Evolutionary conservation across 2,888 invertebrate genomes (phyloP).

Genomic region (Thymelicus acteon): DNA sequence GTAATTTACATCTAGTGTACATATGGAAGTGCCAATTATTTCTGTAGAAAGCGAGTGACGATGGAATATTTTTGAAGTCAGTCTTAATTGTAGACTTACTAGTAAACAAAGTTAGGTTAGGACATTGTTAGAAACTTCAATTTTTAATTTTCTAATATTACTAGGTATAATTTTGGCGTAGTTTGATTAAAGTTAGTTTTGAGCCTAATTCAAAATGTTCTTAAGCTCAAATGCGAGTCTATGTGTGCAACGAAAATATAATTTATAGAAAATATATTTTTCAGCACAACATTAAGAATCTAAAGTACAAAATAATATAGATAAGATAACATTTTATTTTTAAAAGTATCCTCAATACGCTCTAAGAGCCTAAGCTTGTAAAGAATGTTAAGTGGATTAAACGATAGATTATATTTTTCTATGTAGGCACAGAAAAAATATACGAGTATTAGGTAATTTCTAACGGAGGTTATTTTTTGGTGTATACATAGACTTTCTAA

Average conservation of each 20-base stretch:
- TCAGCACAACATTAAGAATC: conserved; percentile 12
- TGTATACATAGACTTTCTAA: conserved; percentile 20
- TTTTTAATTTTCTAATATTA: neutral
- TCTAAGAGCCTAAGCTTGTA: conserved; percentile 21
- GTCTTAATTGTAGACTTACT: neutral
- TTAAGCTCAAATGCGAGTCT: neutral
- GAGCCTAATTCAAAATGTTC: neutral
- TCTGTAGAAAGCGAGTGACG: conserved; percentile 12
- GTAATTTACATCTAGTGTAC: neutral
- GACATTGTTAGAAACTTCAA: neutral
- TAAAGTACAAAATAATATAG: conserved; percentile 17
- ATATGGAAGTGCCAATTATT: conserved; percentile 33
- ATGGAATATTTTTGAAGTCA: conserved; percentile 17
- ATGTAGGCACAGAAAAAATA: conserved; percentile 9
- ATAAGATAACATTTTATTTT: conserved; percentile 18
- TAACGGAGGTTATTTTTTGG: conserved; percentile 2
- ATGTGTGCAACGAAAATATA: conserved; percentile 7
- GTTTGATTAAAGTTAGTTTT: conserved; percentile 6
- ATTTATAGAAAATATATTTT: conserved; percentile 12
- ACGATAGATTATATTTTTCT: conserved; percentile 32
- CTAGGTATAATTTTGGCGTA: neutral
- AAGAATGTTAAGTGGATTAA: conserved; percentile 34
- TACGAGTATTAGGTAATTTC: conserved; percentile 12
- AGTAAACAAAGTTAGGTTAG: neutral
- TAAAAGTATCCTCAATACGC: conserved; percentile 25